phyloP scores from a whole-genome alignment of 2,797 vertebrate species.

The Scolopax rusticola region DNA sequence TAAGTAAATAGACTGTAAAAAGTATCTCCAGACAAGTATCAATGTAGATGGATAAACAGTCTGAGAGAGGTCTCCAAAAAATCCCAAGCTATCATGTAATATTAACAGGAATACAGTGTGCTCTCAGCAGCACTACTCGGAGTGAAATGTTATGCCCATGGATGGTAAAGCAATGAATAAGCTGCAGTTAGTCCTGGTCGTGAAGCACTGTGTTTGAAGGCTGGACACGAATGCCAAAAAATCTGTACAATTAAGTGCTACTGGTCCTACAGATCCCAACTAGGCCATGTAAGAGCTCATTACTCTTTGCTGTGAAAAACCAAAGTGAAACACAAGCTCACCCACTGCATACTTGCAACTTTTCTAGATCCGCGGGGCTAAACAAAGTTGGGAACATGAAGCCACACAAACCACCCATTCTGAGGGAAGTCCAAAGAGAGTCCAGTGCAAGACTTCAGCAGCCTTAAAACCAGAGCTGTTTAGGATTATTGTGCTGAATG shows the following conservation, averaged over 20 bases:
- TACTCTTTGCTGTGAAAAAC: not conserved
- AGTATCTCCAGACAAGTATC: conserved; percentile 61
- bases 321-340: not conserved
- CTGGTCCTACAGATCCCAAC: not conserved
- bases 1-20: conserved; percentile 49
- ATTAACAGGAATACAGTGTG: conserved; percentile 52
- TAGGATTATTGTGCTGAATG: not conserved
- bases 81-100: conserved; percentile 34
- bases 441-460: not conserved
- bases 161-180: conserved; percentile 78
- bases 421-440: not conserved
- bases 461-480: not conserved
- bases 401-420: not conserved
- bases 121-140: conserved; percentile 47
- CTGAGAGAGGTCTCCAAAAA: conserved; percentile 49
- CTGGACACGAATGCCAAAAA: not conserved
- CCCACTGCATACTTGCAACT: not conserved
- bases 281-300: not conserved
- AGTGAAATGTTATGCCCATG: conserved; percentile 76
- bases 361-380: not conserved
- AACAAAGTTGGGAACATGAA: not conserved
- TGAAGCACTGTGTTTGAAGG: not conserved
- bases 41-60: conserved; percentile 45
- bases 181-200: conserved; percentile 14
- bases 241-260: conserved; percentile 3